These are phyloP conservation scores for Tenthredo scrophulariae DNA, from an alignment of 2,888 invertebrate genomes.

Conservation along the genomic window DNA sequence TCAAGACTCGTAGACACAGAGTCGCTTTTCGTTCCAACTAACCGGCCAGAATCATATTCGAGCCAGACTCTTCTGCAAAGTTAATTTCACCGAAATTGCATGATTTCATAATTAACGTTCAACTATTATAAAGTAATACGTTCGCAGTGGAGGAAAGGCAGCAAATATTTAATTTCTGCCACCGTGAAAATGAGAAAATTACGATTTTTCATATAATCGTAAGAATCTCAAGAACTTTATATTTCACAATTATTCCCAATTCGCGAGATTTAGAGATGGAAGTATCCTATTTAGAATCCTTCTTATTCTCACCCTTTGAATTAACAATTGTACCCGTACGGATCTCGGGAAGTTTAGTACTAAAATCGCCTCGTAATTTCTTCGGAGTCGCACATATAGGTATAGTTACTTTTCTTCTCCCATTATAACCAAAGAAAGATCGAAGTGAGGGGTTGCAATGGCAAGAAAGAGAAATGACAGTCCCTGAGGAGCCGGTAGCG, in stretches of 20 bases:
- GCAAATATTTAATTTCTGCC: background rate
- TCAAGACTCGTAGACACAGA: conserved; percentile 14
- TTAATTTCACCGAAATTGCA: conserved; percentile 6
- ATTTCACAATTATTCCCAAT: no score
- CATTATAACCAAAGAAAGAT: background rate
- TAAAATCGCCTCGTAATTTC: background rate
- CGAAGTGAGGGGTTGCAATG: background rate
- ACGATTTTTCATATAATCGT: background rate
- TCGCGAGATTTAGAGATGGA: no score
- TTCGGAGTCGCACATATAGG: background rate
- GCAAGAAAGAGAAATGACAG: conserved; percentile 29
- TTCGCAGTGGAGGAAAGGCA: background rate
- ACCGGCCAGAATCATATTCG: background rate
- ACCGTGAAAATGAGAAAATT: background rate
- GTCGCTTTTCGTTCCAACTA: conserved; percentile 4
- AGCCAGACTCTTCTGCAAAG: conserved; percentile 18
- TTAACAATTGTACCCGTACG: no score
- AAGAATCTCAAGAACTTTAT: no score
- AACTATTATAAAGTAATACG: conserved; percentile 19
- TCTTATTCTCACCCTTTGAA: no score
- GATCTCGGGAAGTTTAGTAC: background rate
- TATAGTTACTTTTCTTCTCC: background rate
- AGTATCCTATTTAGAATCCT: no score
- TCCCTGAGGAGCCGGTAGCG: conserved; percentile 19
- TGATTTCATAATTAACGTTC: conserved; percentile 9